Base-by-base conservation (phyloP, 2,113 vertebrate genomes). In the Proteles cristata region DNA sequence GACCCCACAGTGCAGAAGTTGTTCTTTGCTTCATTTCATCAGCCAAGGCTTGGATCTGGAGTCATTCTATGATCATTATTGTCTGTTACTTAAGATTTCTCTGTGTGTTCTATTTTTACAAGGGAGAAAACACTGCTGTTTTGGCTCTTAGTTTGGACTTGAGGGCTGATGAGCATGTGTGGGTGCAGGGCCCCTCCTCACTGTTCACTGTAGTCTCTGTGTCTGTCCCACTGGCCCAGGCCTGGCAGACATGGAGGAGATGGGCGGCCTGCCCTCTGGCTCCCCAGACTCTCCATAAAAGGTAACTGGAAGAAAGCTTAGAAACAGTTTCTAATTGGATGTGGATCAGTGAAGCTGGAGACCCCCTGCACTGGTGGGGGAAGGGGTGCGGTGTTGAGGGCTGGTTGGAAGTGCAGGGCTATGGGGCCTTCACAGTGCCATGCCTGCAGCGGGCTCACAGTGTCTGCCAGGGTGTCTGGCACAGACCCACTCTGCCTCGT, bases 361-460 rank as follows among this genome's bases (percentile, higher is more conserved):
- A 31, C 39, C 80, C 80, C 83, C 48, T 58, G 82, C 68, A 48
- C n/a, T 61, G n/a, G 35, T 53, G 11, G 25, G 15, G 35, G 31
- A 23, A 53, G 50, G 21, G 9, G 4, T 45, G 28, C 43, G 1
- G 3, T 45, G 28, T 58, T 14, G 19, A 61, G n/a, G 80, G 43
- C 79, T 8, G 0, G 39, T 14, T 3, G 65, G 26, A 50, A 45
- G 16, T 7, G 31, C 50, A 31, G 73, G 45, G 48, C 55, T 15
- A 2, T 43, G 76, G 28, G 2, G 2, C 12, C 16, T 80, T 48
- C 3, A 8, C 2, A 53, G 68, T 48, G 0, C 66, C 0, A 0
- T 48, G 43, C 68, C 65, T 55, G n/a, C 12, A 17, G 33, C 12
- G 7, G n/a, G 31, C n/a, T 77, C 0, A 0, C 0, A 1, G 35